Conservation (phyloP, 2,888 invertebrate species). For the Rotaria sp. region DNA sequence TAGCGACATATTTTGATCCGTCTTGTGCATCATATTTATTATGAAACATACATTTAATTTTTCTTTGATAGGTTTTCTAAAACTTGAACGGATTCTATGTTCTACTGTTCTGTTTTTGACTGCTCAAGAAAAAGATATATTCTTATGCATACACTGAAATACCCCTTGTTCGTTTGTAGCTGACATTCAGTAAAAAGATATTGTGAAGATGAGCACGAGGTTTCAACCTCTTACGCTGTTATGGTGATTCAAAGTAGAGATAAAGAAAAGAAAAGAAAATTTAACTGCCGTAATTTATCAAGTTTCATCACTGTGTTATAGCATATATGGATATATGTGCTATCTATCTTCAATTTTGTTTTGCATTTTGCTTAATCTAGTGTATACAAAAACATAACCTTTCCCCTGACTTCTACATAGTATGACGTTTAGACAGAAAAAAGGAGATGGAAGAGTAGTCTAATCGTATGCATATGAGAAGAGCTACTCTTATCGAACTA, state of each 20-base stretch:
- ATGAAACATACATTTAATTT: neutral
- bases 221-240: neutral
- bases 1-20: neutral
- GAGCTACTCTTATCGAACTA: neutral
- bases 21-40: neutral
- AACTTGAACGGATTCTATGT: neutral
- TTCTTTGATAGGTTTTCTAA: neutral
- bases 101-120: neutral
- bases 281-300: neutral
- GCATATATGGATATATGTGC: neutral
- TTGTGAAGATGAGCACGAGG: neutral
- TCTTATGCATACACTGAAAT: neutral
- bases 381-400: neutral
- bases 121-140: no score
- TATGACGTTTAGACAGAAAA: neutral
- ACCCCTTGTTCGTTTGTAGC: neutral
- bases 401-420: neutral
- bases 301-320: neutral
- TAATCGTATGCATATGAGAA: neutral
- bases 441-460: neutral
- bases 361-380: neutral
- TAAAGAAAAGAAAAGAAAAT: neutral
- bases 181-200: neutral
- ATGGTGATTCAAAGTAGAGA: neutral
- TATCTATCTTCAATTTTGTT: neutral